Evolutionary conservation across 30 jellyfish, hydroid and myxozoan species (phyloP), one percentile per base, ranked within the genome.

Genomic region (Mastigias papua): DNA sequence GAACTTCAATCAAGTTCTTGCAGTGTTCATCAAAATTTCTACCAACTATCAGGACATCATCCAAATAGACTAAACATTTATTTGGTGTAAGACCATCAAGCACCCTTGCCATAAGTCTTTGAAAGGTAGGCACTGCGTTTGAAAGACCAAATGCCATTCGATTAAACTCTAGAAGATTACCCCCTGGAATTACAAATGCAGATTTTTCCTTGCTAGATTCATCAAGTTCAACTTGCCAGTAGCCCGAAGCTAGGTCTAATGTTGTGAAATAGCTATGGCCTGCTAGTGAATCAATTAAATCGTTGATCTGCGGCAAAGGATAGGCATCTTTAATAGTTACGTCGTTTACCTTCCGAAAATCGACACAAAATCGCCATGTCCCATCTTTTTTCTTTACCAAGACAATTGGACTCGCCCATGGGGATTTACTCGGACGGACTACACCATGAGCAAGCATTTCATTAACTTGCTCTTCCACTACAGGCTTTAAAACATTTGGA

Each of bases 381-480:
- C 94, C 95, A 27, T 88, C 89, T 30, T 34, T 63, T 54, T 88
- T 81, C 66, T 42, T 23, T 10, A 80, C 96, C 27, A 77, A 81
- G 5, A 88, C 93, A 60, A 50, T 48, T 6, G 96, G 96, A 22
- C 90, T 34, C 6, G 83, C 62, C 92, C 87, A 88, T 10, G 88
- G 93, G 49, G 96, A 23, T 8, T 48, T 17, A 34, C 91, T 57
- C 10, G 84, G 92, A 11, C 30, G 25, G 20, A 86, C 76, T 2
- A 86, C 66, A 21, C 66, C 88, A 19, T 66, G 34, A 10, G 63
- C 48, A 34, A 78, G 80, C 87, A 88, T 77, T 33, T 88, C 60
- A 66, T 25, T n/a, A 51, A 46, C 61, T 76, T 50, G 87, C 15
- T 29, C 13, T 19, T 76, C 27, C 8, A 16, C 57, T 42, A 3